phyloP scores from a whole-genome alignment of 2,888 invertebrate genomes.

The Lampropteryx suffumata region DNA sequence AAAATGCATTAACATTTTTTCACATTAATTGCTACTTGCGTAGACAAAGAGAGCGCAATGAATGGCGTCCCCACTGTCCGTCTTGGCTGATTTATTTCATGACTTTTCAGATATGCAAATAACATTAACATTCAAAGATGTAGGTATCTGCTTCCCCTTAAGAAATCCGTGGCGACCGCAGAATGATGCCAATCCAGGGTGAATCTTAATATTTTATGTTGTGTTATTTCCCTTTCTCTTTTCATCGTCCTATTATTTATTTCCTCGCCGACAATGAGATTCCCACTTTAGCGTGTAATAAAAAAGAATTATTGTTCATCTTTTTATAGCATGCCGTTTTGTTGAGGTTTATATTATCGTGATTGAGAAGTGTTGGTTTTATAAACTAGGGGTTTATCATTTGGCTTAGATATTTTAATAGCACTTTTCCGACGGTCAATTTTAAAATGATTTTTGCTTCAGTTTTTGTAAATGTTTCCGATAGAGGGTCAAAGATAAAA shows the following conservation, averaged over 20 bases:
- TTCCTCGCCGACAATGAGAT: conserved; percentile 80
- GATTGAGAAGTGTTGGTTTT: conserved; percentile 66
- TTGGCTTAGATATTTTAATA: too few species aligned
- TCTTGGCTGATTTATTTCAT: conserved; percentile 82
- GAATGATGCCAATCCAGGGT: conserved; percentile 81
- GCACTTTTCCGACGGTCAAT: neutral
- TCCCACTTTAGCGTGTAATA: conserved; percentile 81
- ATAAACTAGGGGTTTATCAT: conserved; percentile 28
- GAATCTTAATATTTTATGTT: conserved; percentile 83
- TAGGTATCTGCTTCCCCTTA: conserved; percentile 69
- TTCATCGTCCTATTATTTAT: conserved; percentile 81
- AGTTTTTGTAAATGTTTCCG: too few species aligned
- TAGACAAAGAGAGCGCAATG: conserved; percentile 74
- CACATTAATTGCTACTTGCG: conserved; percentile 70
- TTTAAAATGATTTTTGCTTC: too few species aligned
- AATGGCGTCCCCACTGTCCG: conserved; percentile 77
- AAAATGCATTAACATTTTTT: conserved; percentile 55
- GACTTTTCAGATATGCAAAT: conserved; percentile 82
- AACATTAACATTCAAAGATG: conserved; percentile 81
- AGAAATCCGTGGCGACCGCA: conserved; percentile 75
- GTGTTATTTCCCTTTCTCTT: conserved; percentile 80
- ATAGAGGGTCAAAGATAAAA: too few species aligned
- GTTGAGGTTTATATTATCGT: conserved; percentile 70
- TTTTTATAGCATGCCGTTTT: conserved; percentile 77
- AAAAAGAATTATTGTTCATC: conserved; percentile 83